Conservation (phyloP, 2,797 vertebrate species). For the Sebastes itinus region DNA sequence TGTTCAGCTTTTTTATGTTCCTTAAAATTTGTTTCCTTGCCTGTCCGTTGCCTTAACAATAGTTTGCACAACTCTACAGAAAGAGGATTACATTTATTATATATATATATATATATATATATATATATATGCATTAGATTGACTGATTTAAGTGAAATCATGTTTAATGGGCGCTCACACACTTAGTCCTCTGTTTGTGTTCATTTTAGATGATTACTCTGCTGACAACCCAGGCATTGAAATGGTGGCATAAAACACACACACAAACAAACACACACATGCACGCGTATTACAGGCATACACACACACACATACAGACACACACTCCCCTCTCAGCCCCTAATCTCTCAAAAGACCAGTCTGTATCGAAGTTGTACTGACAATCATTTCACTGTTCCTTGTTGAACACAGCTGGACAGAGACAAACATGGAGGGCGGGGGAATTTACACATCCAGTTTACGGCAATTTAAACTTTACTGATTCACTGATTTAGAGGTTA, state of each 20-base stretch:
- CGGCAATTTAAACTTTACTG: slow-evolving; percentile 43
- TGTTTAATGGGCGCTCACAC: slow-evolving; percentile 54
- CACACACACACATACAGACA: slow-evolving; percentile 21
- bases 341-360: slow-evolving; percentile 79
- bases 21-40: background rate
- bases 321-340: slow-evolving; percentile 47
- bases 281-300: background rate
- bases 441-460: slow-evolving; percentile 61
- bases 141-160: slow-evolving; percentile 46
- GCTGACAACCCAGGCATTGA: slow-evolving; percentile 80
- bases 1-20: background rate
- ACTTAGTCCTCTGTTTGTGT: slow-evolving; percentile 64
- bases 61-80: background rate
- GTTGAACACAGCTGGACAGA: slow-evolving; percentile 81
- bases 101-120: too few relatives aligned
- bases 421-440: slow-evolving; percentile 61
- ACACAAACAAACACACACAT: slow-evolving; percentile 18
- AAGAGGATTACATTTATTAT: background rate
- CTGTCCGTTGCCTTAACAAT: background rate
- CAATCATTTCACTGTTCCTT: slow-evolving; percentile 82
- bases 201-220: slow-evolving; percentile 75
- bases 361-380: slow-evolving; percentile 77
- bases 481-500: slow-evolving; percentile 26
- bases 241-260: slow-evolving; percentile 66
- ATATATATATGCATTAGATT: slow-evolving; percentile 6